These are phyloP conservation scores for Platygyra sinensis DNA, from an alignment of 64 coral and sea anemone genomes.

Conservation along the genomic window DNA sequence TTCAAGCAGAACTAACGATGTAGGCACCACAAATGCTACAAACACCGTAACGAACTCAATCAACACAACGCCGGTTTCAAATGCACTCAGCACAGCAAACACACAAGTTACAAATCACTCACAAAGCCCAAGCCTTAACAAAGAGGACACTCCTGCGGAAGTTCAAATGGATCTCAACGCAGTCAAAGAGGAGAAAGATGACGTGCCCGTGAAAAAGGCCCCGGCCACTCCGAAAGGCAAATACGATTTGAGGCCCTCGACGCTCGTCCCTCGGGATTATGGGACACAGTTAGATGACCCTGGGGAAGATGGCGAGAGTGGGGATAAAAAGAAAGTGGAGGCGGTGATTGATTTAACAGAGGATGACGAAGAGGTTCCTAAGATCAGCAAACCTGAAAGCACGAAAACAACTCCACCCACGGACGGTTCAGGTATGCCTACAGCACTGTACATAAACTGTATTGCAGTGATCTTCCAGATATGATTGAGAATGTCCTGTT, in stretches of 20 bases:
- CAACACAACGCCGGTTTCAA: background rate
- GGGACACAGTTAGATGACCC: background rate
- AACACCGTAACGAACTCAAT: background rate
- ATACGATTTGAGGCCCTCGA: constrained; percentile 23
- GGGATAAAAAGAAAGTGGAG: background rate
- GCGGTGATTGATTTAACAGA: constrained; percentile 37
- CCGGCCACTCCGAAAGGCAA: constrained; percentile 3
- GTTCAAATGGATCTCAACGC: background rate
- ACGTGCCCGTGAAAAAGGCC: background rate
- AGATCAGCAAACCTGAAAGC: background rate
- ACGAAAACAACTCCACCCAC: background rate
- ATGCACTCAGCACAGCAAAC: background rate
- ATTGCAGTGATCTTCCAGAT: no score
- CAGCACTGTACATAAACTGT: background rate
- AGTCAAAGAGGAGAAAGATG: background rate
- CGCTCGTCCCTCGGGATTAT: constrained; percentile 28
- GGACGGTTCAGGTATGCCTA: constrained; percentile 10
- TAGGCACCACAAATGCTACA: background rate
- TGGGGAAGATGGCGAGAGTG: background rate
- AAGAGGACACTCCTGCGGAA: background rate
- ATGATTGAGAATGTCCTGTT: no score
- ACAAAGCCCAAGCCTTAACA: background rate
- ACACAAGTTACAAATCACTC: background rate
- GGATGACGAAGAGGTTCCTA: background rate
- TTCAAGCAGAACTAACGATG: background rate